Evolutionary conservation across 2,888 invertebrate genomes (phyloP).

Genomic region (Cremastinae sp.): DNA sequence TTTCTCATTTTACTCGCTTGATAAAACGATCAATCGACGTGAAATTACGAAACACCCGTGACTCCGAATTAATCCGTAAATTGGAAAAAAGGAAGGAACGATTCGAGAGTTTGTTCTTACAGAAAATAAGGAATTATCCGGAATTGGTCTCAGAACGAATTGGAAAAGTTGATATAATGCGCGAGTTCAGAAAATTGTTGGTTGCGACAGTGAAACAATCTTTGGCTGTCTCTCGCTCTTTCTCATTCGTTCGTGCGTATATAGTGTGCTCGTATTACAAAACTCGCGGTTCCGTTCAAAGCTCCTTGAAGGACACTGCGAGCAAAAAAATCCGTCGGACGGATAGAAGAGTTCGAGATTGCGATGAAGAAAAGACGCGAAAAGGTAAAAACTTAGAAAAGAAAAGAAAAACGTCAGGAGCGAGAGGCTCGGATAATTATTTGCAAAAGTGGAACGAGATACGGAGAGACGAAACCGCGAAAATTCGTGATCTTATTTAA

Average conservation of each 20-base stretch:
- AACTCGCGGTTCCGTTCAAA: slow-evolving; percentile 35
- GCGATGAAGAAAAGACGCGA: slow-evolving; percentile 34
- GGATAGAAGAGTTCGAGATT: slow-evolving; percentile 12
- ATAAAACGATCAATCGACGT: not conserved
- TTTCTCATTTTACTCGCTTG: no score
- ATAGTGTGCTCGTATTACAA: not conserved
- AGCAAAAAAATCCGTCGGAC: slow-evolving; percentile 21
- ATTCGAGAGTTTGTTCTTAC: not conserved
- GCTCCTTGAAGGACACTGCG: slow-evolving; percentile 42
- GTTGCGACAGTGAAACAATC: slow-evolving; percentile 50
- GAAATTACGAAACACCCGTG: slow-evolving; percentile 19
- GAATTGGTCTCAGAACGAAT: slow-evolving; percentile 42
- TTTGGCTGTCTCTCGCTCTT: not conserved
- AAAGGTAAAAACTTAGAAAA: slow-evolving; percentile 22
- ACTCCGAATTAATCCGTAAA: slow-evolving; percentile 23
- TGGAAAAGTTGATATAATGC: slow-evolving; percentile 52
- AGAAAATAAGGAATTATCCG: slow-evolving; percentile 50
- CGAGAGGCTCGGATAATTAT: slow-evolving; percentile 47
- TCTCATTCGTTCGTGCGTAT: not conserved
- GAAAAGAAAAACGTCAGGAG: slow-evolving; percentile 7
- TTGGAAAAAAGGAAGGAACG: not conserved
- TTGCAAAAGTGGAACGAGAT: slow-evolving; percentile 39
- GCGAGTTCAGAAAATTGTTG: slow-evolving; percentile 36
- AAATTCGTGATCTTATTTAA: slow-evolving; percentile 79
- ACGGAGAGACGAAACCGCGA: slow-evolving; percentile 72